A percentile compares a stretch with the other conserved stretches of the same genome.
phyloP scores from a whole-genome alignment of 2,888 invertebrate genomes.

The Cephus rjabovi region DNA sequence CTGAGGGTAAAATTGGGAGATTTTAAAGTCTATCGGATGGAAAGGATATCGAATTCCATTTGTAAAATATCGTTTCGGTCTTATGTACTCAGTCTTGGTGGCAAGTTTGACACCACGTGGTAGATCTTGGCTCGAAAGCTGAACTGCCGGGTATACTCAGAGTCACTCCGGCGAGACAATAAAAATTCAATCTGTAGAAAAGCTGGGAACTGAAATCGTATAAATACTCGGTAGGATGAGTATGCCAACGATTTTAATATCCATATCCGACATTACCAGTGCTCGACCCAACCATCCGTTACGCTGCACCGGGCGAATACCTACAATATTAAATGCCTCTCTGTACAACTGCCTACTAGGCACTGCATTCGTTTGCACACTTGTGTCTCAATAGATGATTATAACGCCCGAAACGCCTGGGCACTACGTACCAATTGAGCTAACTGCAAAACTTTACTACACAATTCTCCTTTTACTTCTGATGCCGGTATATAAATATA shows the following conservation, averaged over 20 bases:
- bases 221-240: conserved; percentile 2
- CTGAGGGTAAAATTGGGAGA: neutral
- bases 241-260: conserved; percentile 19
- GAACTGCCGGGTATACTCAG: neutral
- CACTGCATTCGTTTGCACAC: neutral
- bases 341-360: neutral
- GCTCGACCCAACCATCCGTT: neutral
- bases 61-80: neutral
- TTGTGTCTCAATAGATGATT: conserved; percentile 6
- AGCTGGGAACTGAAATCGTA: neutral
- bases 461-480: neutral
- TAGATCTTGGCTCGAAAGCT: neutral
- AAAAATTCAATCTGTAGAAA: conserved; percentile 6
- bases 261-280: conserved; percentile 15
- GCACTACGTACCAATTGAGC: neutral
- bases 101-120: neutral
- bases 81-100: neutral
- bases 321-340: conserved; percentile 16
- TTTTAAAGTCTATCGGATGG: neutral
- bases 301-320: conserved; percentile 2
- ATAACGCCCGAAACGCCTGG: neutral
- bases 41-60: neutral
- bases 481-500: neutral
- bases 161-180: neutral
- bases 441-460: neutral